Base-by-base conservation (phyloP, 2,888 invertebrate genomes). In the Theodoxus fluviatilis region DNA sequence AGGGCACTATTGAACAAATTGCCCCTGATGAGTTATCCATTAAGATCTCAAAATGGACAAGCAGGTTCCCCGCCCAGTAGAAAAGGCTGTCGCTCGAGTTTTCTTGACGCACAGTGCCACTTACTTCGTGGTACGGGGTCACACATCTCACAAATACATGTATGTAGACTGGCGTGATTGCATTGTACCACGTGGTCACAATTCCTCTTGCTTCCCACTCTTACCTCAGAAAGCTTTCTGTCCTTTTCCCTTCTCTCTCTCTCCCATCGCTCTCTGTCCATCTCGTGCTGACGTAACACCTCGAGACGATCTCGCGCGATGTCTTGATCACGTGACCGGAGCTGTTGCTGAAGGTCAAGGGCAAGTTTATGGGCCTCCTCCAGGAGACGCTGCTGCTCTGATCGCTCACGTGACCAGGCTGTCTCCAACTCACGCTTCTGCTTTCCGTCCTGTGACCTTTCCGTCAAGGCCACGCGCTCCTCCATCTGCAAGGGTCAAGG, bases 221-320 rank as follows among this genome's bases (percentile, higher is more conserved):
- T 69, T 61, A 83, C 83, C 79, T 79, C 79, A 9, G 74, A 69
- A n/a, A 77, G 67, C 67, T 76, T 76, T 40, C 75, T 78, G 22
- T 79, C 78, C 7, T 72, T 69, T 25, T 75, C 78, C 22, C 70
- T 72, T 40, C 71, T 80, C 35, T 81, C 81, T 18, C 75, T 76
- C 7, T 79, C 79, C 69, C 74, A 76, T 4, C 76, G 73, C 52
- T 73, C 71, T 47, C 80, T 71, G 31, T 80, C 76, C 35, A 70
- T 72, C 57, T 83, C 89, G 35, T 93, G 84, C 88, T 93, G 93
- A 3, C 93, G 92, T 76, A 93, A 91, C 37, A 94, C 88, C 76
- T 94, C 94, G 79, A 92, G 92, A 68, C 79, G 76, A 47, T 83
- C 84, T 28, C 76, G 74, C 0, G 79, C 73, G 57, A 79, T 73